A percentile compares a stretch with the other conserved stretches of the same genome.
These are phyloP conservation scores for Pseudochirops cupreus DNA, from an alignment of 2,797 vertebrate species.

Conservation along the genomic window DNA sequence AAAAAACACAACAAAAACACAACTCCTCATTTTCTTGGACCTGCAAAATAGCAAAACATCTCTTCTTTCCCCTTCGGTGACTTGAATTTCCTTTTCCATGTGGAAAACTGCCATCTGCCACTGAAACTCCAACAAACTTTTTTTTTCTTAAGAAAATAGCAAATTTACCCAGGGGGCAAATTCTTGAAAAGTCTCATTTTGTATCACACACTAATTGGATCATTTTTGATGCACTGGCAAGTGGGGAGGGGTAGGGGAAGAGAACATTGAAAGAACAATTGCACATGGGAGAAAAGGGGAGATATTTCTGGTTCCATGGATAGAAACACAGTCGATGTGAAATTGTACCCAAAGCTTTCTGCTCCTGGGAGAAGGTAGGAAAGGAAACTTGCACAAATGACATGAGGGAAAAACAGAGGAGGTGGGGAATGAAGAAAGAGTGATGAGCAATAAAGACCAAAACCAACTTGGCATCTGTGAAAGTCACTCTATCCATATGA, in stretches of 20 bases:
- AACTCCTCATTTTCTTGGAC: conserved; percentile 51
- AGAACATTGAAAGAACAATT: conserved; percentile 38
- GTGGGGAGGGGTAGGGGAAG: neutral
- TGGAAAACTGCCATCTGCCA: conserved; percentile 57
- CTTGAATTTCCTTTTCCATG: conserved; percentile 57
- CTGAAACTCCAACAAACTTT: conserved; percentile 25
- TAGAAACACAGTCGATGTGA: conserved; percentile 40
- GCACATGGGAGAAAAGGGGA: conserved; percentile 11
- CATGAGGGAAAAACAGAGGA: conserved; percentile 7
- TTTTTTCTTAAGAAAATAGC: conserved; percentile 24
- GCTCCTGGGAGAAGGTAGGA: conserved; percentile 38
- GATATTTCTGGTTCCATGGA: conserved; percentile 23
- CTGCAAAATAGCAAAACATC: conserved; percentile 51
- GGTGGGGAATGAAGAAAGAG: conserved; percentile 17
- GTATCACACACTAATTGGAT: neutral
- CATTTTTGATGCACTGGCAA: conserved; percentile 36
- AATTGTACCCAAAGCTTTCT: conserved; percentile 46
- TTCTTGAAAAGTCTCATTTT: conserved; percentile 36
- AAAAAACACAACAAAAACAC: conserved; percentile 20
- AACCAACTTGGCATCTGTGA: conserved; percentile 3
- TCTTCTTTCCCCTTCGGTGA: conserved; percentile 30
- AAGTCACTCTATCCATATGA: neutral
- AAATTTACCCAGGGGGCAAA: conserved; percentile 54
- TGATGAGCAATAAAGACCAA: neutral
- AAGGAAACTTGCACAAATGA: conserved; percentile 32